phyloP scores from a whole-genome alignment of 2,888 invertebrate genomes.

The Ichneumoninae sp. region DNA sequence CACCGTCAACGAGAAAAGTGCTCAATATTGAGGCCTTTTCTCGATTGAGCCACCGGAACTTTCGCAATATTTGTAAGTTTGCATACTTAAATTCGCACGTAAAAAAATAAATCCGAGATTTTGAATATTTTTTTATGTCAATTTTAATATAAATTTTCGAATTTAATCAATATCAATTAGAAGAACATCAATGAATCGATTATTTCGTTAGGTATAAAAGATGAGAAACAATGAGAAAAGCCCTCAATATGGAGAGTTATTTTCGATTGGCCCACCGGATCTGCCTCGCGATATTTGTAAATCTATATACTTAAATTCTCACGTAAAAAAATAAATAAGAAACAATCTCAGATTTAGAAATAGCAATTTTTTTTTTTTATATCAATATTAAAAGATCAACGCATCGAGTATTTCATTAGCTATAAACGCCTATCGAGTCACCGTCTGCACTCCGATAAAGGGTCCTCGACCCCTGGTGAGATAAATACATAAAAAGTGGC shows the following conservation, averaged over 20 bases:
- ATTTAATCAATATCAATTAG: no score
- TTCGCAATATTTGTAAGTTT: neutral
- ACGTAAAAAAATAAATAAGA: no score
- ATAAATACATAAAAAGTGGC: slow-evolving; percentile 61
- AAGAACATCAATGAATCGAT: neutral
- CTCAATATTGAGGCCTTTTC: neutral
- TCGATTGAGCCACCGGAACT: neutral
- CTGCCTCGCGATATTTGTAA: no score
- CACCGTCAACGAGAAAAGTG: no score
- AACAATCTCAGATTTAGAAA: neutral
- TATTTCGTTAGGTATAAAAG: neutral
- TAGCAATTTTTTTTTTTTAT: slow-evolving; percentile 2
- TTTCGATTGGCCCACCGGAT: no score
- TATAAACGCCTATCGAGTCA: slow-evolving; percentile 23
- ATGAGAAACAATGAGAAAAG: no score
- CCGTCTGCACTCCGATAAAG: slow-evolving; percentile 71
- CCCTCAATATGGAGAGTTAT: no score
- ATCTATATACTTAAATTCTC: no score
- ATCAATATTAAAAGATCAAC: neutral
- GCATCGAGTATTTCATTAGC: neutral
- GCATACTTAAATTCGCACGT: no score
- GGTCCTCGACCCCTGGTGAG: slow-evolving; percentile 75
- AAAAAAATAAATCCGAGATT: no score
- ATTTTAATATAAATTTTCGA: no score
- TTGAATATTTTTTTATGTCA: no score